Conservation (phyloP, 2,888 invertebrate genomes). For the Allygus modestus region DNA sequence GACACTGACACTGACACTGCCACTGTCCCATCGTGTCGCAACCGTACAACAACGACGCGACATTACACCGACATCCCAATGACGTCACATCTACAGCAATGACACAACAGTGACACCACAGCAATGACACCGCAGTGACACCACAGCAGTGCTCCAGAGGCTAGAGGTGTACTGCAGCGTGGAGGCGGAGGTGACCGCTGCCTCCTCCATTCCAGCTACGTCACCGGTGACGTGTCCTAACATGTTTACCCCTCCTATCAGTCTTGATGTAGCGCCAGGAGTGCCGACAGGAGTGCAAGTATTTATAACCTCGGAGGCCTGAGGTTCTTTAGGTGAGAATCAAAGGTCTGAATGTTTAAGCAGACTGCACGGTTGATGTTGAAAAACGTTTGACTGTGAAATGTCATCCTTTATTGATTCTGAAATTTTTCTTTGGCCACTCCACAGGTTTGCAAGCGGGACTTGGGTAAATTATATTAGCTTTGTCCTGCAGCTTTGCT, state of each 20-base stretch:
- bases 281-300: not conserved
- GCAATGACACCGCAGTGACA: not conserved
- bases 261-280: not conserved
- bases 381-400: too few relatives aligned
- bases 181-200: not conserved
- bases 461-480: too few relatives aligned
- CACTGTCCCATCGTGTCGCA: not conserved
- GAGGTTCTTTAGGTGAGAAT: not conserved
- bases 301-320: not conserved
- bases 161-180: not conserved
- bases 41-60: not conserved
- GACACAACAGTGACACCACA: not conserved
- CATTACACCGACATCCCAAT: not conserved
- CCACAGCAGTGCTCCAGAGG: not conserved
- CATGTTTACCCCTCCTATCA: conserved; percentile 28
- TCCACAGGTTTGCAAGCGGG: too few relatives aligned
- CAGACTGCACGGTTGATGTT: too few relatives aligned
- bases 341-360: too few relatives aligned
- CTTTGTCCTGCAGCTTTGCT: too few relatives aligned
- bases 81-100: not conserved
- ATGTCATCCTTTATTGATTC: too few relatives aligned
- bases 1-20: not conserved
- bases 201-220: not conserved
- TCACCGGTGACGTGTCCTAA: not conserved
- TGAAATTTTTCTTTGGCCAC: too few relatives aligned